These are phyloP conservation scores for Lepidurus arcticus DNA, from an alignment of 1,140 invertebrate genomes.

Conservation along the genomic window DNA sequence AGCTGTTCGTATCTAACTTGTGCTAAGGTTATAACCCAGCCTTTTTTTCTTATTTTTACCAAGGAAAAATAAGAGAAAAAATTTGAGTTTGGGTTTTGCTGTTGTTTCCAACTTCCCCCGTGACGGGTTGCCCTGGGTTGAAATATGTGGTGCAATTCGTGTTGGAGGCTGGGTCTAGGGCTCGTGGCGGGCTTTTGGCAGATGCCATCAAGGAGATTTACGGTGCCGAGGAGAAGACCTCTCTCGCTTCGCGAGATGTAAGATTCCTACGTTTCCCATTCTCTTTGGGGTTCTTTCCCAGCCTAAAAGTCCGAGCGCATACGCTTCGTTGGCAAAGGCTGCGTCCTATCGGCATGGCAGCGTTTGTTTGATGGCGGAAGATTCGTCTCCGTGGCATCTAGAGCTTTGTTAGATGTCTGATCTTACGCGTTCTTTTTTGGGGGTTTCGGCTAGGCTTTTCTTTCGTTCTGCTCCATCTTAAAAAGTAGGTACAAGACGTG, in stretches of 20 bases:
- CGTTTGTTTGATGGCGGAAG: conserved; percentile 9
- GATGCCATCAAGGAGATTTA: conserved; percentile 14
- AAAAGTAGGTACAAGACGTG: neutral
- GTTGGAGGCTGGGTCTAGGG: conserved; percentile 16
- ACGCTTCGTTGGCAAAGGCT: neutral
- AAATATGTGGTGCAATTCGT: conserved; percentile 22
- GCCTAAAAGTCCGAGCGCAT: neutral
- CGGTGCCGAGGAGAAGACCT: conserved; percentile 6
- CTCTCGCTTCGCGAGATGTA: conserved; percentile 7
- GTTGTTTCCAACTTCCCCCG: neutral
- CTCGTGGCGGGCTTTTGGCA: conserved; percentile 20
- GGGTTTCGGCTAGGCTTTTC: neutral
- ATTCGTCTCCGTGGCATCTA: conserved; percentile 18
- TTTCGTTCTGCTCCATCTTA: neutral
- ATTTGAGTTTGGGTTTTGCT: neutral
- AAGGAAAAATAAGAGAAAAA: neutral
- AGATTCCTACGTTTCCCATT: neutral
- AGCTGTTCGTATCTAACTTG: neutral
- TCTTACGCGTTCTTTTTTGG: neutral
- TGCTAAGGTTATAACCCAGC: neutral
- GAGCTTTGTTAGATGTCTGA: conserved; percentile 2
- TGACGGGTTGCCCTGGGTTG: conserved; percentile 2
- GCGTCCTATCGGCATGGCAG: neutral
- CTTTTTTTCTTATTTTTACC: neutral
- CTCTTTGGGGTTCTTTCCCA: neutral